Evolutionary conservation across 2,888 invertebrate species (phyloP).

Genomic region (Octonoba sinensis): DNA sequence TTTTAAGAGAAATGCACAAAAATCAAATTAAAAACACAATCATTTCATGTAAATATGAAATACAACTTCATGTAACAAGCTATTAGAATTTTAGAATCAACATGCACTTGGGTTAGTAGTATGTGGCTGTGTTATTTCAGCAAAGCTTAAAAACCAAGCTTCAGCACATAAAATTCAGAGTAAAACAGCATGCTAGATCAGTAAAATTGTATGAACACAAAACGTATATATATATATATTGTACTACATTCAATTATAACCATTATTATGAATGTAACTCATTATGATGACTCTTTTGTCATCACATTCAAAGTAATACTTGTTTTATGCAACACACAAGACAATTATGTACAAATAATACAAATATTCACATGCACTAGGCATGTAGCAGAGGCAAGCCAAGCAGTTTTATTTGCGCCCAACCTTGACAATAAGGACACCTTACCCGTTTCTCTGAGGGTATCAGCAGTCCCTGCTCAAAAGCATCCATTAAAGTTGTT

Average conservation of each 20-base stretch:
- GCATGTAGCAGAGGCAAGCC: slow-evolving; percentile 64
- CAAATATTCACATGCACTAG: slow-evolving; percentile 56
- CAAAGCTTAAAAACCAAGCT: slow-evolving; percentile 63
- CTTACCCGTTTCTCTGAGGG: slow-evolving; percentile 95
- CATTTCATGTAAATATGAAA: neutral
- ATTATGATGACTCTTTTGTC: too few species aligned
- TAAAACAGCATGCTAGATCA: slow-evolving; percentile 50
- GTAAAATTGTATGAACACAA: neutral
- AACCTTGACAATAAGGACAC: slow-evolving; percentile 68
- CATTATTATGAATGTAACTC: too few species aligned
- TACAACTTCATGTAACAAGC: slow-evolving; percentile 21
- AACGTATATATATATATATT: too few species aligned
- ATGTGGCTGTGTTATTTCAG: slow-evolving; percentile 58
- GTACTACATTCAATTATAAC: too few species aligned
- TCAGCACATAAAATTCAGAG: slow-evolving; percentile 43
- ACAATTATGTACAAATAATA: slow-evolving; percentile 23
- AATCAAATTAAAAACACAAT: neutral
- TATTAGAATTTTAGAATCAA: slow-evolving; percentile 33
- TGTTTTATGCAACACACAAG: neutral
- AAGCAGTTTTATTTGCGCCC: slow-evolving; percentile 62
- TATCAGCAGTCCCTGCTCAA: slow-evolving; percentile 87
- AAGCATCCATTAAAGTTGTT: slow-evolving; percentile 86
- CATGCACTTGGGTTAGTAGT: slow-evolving; percentile 61
- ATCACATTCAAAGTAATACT: too few species aligned
- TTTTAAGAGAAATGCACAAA: neutral